Base-by-base conservation (phyloP, 2,113 vertebrate species). In the Chrysochloris asiatica region DNA sequence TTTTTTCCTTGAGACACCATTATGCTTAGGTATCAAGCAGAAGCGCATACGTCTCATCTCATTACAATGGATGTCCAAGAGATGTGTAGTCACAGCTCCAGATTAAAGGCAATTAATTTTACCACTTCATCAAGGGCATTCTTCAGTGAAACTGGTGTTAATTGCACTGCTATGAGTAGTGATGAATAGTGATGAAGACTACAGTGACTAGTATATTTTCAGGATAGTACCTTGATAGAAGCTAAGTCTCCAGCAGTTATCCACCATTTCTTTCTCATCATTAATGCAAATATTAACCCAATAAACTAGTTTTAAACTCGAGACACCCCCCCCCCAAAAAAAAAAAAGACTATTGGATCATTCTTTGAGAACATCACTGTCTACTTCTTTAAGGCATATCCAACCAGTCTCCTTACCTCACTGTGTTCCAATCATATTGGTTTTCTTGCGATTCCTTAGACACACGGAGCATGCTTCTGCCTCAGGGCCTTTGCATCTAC, bases 1-100 rank as follows among this genome's bases (percentile, higher is more conserved):
- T 28, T 89, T n/a, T 77, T 63, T 88, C 48, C 59, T 30, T 79
- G 24, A 28, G 41, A 59, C 5, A 8, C 4, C 33, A 45, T 77
- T 33, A 22, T n/a, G 19, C 59, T 24, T 26, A 26, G 45, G 50
- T 45, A 19, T 14, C 6, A 28, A 11, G 36, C 45, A 79, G 47
- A 71, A 85, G 16, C 10, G 52, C 5, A 7, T 24, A 78, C 52
- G 91, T 86, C 65, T 59, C 52, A 38, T 47, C 50, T 81, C 76
- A 76, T 94, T 88, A 93, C 24, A 72, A 91, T 54, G 75, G 78
- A 89, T 71, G 78, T 56, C 87, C 67, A 89, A 86, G 56, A 69
- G 78, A 87, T 87, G 33, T 48, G 47, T 52, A 72, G 33, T 76
- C 72, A 75, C 24, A 75, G 78, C 38, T 91, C 73, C 41, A 87